Percentiles rank a stretch among this genome's conserved stretches.
phyloP scores from a whole-genome alignment of 2,797 vertebrate genomes.

The Nasua narica region DNA sequence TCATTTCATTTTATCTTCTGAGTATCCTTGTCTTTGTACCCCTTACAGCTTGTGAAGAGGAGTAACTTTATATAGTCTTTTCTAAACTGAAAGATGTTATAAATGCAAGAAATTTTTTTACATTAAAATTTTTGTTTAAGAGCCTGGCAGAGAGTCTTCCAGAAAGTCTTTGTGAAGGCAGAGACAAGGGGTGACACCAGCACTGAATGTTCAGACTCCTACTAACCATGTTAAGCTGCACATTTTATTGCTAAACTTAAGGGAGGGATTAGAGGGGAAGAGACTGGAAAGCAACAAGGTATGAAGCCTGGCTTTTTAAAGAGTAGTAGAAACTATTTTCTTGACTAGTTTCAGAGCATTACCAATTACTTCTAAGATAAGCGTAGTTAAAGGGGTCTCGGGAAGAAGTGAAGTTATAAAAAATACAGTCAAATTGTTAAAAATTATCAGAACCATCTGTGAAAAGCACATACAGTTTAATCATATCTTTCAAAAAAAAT shows the following conservation, averaged over 20 bases:
- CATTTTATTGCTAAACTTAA: constrained; percentile 22
- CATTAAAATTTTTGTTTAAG: constrained; percentile 12
- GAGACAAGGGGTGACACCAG: background rate
- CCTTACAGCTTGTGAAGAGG: background rate
- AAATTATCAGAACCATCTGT: background rate
- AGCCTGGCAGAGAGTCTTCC: background rate
- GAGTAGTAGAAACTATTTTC: background rate
- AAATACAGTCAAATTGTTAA: background rate
- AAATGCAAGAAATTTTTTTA: constrained; percentile 2
- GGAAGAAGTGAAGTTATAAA: background rate
- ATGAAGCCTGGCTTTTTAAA: background rate
- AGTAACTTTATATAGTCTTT: background rate
- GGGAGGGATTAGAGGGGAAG: background rate
- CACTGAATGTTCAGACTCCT: constrained; percentile 24
- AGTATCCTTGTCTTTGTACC: background rate
- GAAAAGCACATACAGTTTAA: background rate
- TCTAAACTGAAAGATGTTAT: background rate
- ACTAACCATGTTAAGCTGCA: background rate
- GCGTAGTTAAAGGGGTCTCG: background rate
- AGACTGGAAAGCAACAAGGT: background rate
- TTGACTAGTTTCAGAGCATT: background rate
- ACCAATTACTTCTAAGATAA: background rate
- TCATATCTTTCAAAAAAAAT: background rate
- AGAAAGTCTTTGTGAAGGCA: background rate
- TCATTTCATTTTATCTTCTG: background rate